Evolutionary conservation across 2,888 invertebrate genomes (phyloP).

Genomic region (Spicauda simplicius): DNA sequence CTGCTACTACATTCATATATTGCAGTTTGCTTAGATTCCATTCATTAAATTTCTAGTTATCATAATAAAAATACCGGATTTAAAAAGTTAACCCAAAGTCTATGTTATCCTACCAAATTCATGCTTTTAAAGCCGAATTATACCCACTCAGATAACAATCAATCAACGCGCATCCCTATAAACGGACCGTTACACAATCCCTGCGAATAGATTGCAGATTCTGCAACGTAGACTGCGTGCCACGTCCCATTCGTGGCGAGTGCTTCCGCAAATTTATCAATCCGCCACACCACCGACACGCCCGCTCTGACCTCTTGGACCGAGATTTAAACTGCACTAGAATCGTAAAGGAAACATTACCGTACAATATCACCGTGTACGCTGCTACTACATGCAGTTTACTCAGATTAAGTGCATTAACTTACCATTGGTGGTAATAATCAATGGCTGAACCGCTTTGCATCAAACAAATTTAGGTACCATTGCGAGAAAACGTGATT

Average conservation of each 20-base stretch:
- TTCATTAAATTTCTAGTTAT: too few species aligned
- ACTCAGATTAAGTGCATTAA: too few species aligned
- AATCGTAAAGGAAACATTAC: slow-evolving; percentile 32
- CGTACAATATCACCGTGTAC: slow-evolving; percentile 11
- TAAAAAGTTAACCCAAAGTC: too few species aligned
- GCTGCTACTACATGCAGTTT: background rate
- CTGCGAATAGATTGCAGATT: slow-evolving; percentile 28
- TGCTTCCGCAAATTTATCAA: slow-evolving; percentile 84
- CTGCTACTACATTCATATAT: too few species aligned
- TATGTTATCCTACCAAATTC: too few species aligned
- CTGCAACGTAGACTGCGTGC: slow-evolving; percentile 65
- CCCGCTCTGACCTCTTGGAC: slow-evolving; percentile 38
- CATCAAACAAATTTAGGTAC: too few species aligned
- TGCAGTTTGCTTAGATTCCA: too few species aligned
- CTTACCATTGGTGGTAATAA: too few species aligned
- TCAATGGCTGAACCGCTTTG: too few species aligned
- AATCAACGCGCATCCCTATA: background rate
- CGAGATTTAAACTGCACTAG: slow-evolving; percentile 34
- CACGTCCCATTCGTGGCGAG: slow-evolving; percentile 82
- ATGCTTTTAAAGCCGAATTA: too few species aligned
- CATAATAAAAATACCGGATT: too few species aligned
- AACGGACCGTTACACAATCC: background rate
- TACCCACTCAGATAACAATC: background rate
- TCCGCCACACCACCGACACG: slow-evolving; percentile 58
- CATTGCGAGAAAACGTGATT: too few species aligned